Base-by-base conservation (phyloP, 2,888 invertebrate species). In the Drosophila gaucha region DNA sequence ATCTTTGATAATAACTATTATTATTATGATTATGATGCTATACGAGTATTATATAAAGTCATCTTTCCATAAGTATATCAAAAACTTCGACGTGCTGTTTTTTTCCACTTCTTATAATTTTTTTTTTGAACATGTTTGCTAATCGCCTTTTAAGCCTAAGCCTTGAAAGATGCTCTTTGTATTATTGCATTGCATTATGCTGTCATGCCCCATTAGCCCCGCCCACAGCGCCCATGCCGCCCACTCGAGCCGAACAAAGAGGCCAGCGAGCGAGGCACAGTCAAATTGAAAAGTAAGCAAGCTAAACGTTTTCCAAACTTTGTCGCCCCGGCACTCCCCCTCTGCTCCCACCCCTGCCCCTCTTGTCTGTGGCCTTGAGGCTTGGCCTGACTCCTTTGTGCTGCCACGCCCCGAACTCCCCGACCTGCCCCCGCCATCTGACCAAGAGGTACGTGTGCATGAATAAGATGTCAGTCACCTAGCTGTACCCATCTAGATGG, bases 201-300 rank as follows among this genome's bases (percentile, higher is more conserved):
- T 49, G 59, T 58, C 50, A 31, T 58, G 72, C 59, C 51, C 67
- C 64, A 68, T 75, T 63, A 75, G 65, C 66, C 57, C 44, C 14
- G 43, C 43, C 28, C 67, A 39, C 26, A 33, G 6, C 26, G 24
- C 24, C 24, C 4, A 5, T n/a, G 14, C 12, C 28, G 18, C 28
- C 43, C 58, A 35, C 59, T 35, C 33, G 28, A 22, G n/a, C 41
- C 47, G 24, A 44, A 46, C 26, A 30, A 44, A 46, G 28, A 26
- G 9, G 22, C 16, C 38, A 16, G 26, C 47, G 50, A 51, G 12
- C 30, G 28, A 22, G 31, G 46, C 46, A 47, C 31, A 31, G 20
- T 46, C 39, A 79, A 82, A 80, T 80, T 84, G 80, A 75, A 80
- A 84, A 72, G 80, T 80, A 84, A 84, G 78, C 84, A 78, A 67